Base-by-base conservation (phyloP, 2,797 vertebrate genomes). In the Lagorchestes hirsutus region DNA sequence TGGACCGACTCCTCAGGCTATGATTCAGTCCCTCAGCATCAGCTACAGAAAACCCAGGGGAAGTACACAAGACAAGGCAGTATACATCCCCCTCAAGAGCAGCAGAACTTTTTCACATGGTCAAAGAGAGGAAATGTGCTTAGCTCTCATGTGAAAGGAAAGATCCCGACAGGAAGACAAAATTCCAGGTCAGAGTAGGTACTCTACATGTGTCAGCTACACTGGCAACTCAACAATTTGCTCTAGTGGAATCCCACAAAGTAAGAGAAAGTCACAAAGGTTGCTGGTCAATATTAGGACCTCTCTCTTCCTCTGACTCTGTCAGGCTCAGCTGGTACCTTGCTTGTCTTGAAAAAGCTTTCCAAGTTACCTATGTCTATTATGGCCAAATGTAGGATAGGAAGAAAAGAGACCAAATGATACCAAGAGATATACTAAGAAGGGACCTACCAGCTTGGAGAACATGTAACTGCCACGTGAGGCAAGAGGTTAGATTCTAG, bases 151-250 rank as follows among this genome's bases (percentile, higher is more conserved):
- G 0, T 29, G 55, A 93, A 50, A 46, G 90, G 96, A 54, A 56
- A 96, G 96, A 96, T 12, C 92, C 91, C 94, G 59, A 22, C 4
- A n/a, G 54, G 74, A 55, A 91, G 62, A 0, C 55, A 34, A 22
- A 54, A 67, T 62, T 96, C 59, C 52, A 67, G 90, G 34, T 34
- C 27, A 24, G 8, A 46, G 40, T n/a, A 40, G 74, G 34, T 54
- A 55, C 92, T 54, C 34, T 57, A 40, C 27, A 10, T 16, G 57
- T 28, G 2, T 55, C 27, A 90, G 40, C 29, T 46, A 46, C 9
- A 46, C 14, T 90, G 2, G 28, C 16, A 46, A 56, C 40, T 40
- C 31, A 31, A 58, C 90, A 52, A 31, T 90, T 29, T 54, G 27
- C 11, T 54, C 31, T 90, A 34, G 29, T 28, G 11, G 29, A 90